These are phyloP conservation scores for Proterorhinus semilunaris DNA, from an alignment of 2,113 vertebrate species.

Conservation along the genomic window DNA sequence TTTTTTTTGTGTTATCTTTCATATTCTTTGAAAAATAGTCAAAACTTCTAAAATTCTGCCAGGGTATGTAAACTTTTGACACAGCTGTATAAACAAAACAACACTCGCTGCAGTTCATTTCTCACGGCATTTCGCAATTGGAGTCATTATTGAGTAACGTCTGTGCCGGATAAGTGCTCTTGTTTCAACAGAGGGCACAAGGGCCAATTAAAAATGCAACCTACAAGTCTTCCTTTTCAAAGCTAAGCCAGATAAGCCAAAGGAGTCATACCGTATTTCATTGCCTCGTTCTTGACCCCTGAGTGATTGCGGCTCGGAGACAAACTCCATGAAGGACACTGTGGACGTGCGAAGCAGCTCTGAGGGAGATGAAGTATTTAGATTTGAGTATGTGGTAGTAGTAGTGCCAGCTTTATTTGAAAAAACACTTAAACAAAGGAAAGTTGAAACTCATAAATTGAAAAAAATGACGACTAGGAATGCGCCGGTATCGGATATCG, in stretches of 20 bases:
- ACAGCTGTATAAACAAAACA: not conserved
- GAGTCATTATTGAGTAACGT: not conserved
- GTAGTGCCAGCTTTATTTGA: no score
- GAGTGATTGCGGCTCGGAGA: conserved; percentile 4
- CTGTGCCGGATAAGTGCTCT: not conserved
- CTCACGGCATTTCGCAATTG: not conserved
- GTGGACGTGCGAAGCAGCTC: conserved; percentile 6
- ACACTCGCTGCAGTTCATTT: not conserved
- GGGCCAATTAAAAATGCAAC: conserved; percentile 9
- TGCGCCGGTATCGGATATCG: no score
- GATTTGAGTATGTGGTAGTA: not conserved
- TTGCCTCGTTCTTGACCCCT: conserved; percentile 6
- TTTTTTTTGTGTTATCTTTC: no score
- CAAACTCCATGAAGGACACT: conserved; percentile 10
- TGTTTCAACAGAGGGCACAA: not conserved
- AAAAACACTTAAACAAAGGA: no score
- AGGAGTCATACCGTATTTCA: conserved; percentile 13
- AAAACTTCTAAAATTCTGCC: no score
- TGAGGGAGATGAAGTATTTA: not conserved
- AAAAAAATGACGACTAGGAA: no score
- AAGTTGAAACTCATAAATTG: no score
- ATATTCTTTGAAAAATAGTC: no score
- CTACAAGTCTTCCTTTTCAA: not conserved
- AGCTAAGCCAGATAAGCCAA: conserved; percentile 10
- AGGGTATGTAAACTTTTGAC: no score